A percentile compares a stretch with the other conserved stretches of the same genome.
Evolutionary conservation across 2,797 vertebrate species (phyloP).

Genomic region (Rhodeus uyekii): DNA sequence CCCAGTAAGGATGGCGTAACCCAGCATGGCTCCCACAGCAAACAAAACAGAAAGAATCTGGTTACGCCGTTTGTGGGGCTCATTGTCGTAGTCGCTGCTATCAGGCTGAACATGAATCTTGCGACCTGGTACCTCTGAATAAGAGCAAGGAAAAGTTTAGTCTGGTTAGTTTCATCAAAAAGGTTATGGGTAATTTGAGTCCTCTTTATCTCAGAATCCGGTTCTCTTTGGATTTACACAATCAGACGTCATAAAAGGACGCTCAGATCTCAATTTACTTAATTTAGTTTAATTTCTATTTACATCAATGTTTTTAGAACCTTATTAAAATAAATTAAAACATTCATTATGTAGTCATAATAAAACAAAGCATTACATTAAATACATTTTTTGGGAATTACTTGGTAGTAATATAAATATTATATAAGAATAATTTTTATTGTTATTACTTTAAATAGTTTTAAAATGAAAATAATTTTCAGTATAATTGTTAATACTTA

Average conservation of each 20-base stretch:
- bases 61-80: conserved; percentile 78
- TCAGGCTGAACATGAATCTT: conserved; percentile 11
- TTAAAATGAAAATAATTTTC: too few species aligned
- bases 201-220: neutral
- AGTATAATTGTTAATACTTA: too few species aligned
- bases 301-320: neutral
- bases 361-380: neutral
- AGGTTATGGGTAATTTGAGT: neutral
- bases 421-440: too few species aligned
- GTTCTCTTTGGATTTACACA: neutral
- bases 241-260: neutral
- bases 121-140: conserved; percentile 28
- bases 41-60: conserved; percentile 81
- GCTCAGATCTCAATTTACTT: neutral
- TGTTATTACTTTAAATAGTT: too few species aligned
- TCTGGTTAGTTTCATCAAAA: neutral
- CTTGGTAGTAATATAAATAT: too few species aligned
- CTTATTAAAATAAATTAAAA: neutral
- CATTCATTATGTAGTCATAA: neutral
- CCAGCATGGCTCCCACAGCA: conserved; percentile 79
- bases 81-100: conserved; percentile 72
- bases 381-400: neutral
- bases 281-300: neutral
- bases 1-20: conserved; percentile 82
- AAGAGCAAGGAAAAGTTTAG: neutral